Conservation (phyloP, 1,140 invertebrate genomes). For the Campoletis sonorensis region DNA sequence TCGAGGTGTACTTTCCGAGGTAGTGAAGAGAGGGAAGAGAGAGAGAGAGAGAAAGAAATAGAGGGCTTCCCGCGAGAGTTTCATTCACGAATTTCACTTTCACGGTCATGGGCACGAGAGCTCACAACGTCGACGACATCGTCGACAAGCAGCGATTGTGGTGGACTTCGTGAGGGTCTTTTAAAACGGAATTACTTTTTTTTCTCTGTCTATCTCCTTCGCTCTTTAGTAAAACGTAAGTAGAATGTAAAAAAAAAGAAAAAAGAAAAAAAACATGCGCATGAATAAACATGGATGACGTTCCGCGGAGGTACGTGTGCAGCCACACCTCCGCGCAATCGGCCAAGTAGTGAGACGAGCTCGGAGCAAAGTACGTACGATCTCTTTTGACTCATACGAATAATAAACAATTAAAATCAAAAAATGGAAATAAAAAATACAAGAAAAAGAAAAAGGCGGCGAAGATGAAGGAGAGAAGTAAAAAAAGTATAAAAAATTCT, state of each 20-base stretch:
- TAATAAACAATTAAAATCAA: no score
- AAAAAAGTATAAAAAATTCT: neutral
- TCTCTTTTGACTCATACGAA: neutral
- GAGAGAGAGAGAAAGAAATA: no score
- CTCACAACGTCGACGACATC: slow-evolving; percentile 41
- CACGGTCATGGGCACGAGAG: slow-evolving; percentile 70
- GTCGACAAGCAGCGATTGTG: slow-evolving; percentile 35
- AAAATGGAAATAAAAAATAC: neutral
- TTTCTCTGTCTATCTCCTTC: neutral
- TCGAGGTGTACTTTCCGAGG: no score
- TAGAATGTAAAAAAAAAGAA: slow-evolving; percentile 31
- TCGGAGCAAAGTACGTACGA: slow-evolving; percentile 13
- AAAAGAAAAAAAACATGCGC: neutral
- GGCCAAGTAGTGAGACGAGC: neutral
- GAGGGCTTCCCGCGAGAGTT: slow-evolving; percentile 54
- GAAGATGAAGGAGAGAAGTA: neutral
- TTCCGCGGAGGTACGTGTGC: slow-evolving; percentile 2
- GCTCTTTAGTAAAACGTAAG: neutral
- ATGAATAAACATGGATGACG: neutral
- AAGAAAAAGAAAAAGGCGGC: neutral
- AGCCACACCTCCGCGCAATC: slow-evolving; percentile 23
- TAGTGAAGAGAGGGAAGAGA: no score
- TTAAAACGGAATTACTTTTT: slow-evolving; percentile 3
- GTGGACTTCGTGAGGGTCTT: slow-evolving; percentile 30
- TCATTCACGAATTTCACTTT: slow-evolving; percentile 75